Conservation (phyloP, 2,113 vertebrate species). For the Hoplias malabaricus region DNA sequence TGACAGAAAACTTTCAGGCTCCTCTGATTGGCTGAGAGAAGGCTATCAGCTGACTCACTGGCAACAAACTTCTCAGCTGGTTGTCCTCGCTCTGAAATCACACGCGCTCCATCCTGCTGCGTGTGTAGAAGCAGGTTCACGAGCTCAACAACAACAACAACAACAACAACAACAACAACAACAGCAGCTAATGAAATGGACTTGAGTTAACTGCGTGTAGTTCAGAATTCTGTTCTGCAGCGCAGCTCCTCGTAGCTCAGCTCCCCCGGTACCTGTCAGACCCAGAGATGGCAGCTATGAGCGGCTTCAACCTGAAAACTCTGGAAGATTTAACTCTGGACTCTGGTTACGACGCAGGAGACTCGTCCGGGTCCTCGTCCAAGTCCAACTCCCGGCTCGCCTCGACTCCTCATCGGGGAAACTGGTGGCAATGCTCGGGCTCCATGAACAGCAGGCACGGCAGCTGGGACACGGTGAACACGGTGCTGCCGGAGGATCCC, state of each 20-base stretch:
- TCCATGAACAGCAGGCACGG: slow-evolving; percentile 88
- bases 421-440: slow-evolving; percentile 83
- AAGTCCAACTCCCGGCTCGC: slow-evolving; percentile 80
- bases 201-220: neutral
- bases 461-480: slow-evolving; percentile 94
- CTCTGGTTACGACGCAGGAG: slow-evolving; percentile 87
- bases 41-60: slow-evolving; percentile 7
- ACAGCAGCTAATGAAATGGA: neutral
- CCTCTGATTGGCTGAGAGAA: slow-evolving; percentile 35
- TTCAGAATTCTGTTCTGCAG: neutral
- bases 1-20: too few species aligned
- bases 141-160: too few species aligned
- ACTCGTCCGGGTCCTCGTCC: slow-evolving; percentile 84
- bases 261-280: neutral
- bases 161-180: too few species aligned
- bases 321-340: slow-evolving; percentile 90
- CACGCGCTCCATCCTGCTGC: neutral
- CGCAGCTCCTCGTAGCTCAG: neutral
- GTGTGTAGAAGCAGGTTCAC: too few species aligned
- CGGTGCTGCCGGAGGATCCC: slow-evolving; percentile 85
- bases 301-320: slow-evolving; percentile 79
- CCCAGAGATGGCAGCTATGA: slow-evolving; percentile 79
- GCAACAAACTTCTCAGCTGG: slow-evolving; percentile 37
- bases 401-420: slow-evolving; percentile 75
- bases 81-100: neutral